Conservation (phyloP, 2,113 vertebrate genomes). For the Muscicapa adusta region DNA sequence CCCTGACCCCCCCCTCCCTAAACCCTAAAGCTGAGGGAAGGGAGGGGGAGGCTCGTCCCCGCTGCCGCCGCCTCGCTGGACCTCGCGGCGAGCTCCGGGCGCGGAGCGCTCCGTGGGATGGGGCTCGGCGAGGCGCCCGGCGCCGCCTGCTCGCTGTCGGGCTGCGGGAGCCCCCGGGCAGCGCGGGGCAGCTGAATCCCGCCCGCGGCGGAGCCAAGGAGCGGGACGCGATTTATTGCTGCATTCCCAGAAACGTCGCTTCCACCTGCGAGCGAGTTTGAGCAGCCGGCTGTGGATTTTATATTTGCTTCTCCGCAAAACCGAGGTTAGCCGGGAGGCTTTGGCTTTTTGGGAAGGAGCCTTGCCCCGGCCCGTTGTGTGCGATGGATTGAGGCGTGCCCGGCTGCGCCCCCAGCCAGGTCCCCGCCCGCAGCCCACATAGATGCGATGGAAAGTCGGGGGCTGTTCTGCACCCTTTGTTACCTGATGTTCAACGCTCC, state of each 20-base stretch:
- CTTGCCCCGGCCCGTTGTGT: not conserved
- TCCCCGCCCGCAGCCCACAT: conserved; percentile 54
- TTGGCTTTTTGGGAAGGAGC: conserved; percentile 32
- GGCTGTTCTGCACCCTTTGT: conserved; percentile 78
- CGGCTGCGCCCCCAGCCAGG: conserved; percentile 40
- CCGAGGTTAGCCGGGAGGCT: conserved; percentile 34
- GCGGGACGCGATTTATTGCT: not conserved
- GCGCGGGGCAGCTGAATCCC: conserved; percentile 58
- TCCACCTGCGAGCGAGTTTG: not conserved
- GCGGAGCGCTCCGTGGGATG: conserved; percentile 68
- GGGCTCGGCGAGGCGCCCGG: conserved; percentile 67
- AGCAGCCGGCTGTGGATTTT: conserved; percentile 59
- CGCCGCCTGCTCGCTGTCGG: conserved; percentile 31
- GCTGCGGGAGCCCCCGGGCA: conserved; percentile 30
- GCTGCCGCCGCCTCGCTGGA: not conserved
- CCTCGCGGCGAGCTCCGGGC: not conserved
- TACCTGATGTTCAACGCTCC: conserved; percentile 82
- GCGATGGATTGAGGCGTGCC: conserved; percentile 67
- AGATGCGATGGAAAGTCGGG: conserved; percentile 85
- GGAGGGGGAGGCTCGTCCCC: not conserved
- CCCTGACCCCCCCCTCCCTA: too few relatives aligned
- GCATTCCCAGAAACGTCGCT: not conserved
- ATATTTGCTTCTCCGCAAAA: not conserved
- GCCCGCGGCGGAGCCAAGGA: not conserved
- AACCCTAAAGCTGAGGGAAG: too few relatives aligned